These are phyloP conservation scores for Gephyroberyx darwinii DNA, from an alignment of 2,797 vertebrate species.

Conservation along the genomic window DNA sequence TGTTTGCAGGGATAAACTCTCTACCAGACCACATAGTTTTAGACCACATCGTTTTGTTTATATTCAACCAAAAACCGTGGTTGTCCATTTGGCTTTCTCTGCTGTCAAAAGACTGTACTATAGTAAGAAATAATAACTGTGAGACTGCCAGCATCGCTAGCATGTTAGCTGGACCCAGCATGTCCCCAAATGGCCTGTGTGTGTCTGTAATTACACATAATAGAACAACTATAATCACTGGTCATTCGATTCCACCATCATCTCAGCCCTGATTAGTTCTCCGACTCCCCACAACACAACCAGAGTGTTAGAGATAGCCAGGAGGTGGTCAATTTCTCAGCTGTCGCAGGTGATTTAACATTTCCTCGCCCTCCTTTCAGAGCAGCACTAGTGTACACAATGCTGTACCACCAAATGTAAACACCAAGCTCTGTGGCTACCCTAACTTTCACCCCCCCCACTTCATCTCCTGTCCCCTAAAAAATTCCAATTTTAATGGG, in stretches of 20 bases:
- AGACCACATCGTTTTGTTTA: background rate
- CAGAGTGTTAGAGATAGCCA: constrained; percentile 17
- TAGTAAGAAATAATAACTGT: constrained; percentile 9
- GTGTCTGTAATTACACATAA: constrained; percentile 38
- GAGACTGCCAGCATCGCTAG: constrained; percentile 11
- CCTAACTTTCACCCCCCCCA: constrained; percentile 15
- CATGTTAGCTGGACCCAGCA: background rate
- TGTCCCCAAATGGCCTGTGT: constrained; percentile 17
- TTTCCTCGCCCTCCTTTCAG: constrained; percentile 52
- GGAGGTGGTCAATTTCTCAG: constrained; percentile 58
- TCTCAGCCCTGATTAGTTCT: constrained; percentile 8
- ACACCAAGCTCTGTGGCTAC: constrained; percentile 49
- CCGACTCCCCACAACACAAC: constrained; percentile 1
- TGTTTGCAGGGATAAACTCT: background rate
- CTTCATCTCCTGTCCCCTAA: background rate
- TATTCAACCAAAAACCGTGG: background rate
- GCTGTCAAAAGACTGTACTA: background rate
- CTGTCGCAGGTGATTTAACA: constrained; percentile 70
- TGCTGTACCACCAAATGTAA: constrained; percentile 60
- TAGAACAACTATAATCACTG: constrained; percentile 41
- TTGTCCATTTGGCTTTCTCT: constrained; percentile 2
- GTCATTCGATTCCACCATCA: constrained; percentile 49
- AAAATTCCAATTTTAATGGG: constrained; percentile 55
- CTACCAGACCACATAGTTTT: background rate
- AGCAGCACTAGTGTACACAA: constrained; percentile 44